Evolutionary conservation across 2,888 invertebrate genomes (phyloP).

Genomic region (Erpobdella octoculata): DNA sequence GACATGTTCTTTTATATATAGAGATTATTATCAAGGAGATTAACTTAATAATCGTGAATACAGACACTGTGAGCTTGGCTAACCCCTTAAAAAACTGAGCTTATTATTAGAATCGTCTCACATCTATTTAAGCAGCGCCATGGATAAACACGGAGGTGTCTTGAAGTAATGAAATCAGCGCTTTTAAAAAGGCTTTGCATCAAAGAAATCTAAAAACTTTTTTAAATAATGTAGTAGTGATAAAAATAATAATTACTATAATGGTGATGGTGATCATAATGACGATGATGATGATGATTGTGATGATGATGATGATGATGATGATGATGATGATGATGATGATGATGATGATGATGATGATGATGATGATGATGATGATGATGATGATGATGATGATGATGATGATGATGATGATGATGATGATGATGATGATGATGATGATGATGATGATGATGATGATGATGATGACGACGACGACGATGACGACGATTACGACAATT

Average conservation of each 20-base stretch:
- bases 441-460: not conserved
- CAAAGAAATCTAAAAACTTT: too few species aligned
- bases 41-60: too few species aligned
- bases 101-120: too few species aligned
- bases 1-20: too few species aligned
- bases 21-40: too few species aligned
- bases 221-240: not conserved
- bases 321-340: not conserved
- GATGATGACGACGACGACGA: constrained; percentile 11
- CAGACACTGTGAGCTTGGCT: too few species aligned
- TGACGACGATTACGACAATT: constrained; percentile 24
- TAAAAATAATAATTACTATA: not conserved
- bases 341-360: constrained; percentile 10
- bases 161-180: not conserved
- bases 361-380: constrained; percentile 20
- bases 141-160: not conserved
- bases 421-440: not conserved
- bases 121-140: not conserved
- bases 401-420: constrained; percentile 11
- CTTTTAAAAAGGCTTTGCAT: too few species aligned
- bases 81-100: too few species aligned
- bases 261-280: not conserved
- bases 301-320: constrained; percentile 1
- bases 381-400: constrained; percentile 6
- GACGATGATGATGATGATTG: not conserved